Evolutionary conservation across 2,888 invertebrate genomes (phyloP), one percentile per base, ranked within the genome.

Genomic region (Limnephilus lunatus): DNA sequence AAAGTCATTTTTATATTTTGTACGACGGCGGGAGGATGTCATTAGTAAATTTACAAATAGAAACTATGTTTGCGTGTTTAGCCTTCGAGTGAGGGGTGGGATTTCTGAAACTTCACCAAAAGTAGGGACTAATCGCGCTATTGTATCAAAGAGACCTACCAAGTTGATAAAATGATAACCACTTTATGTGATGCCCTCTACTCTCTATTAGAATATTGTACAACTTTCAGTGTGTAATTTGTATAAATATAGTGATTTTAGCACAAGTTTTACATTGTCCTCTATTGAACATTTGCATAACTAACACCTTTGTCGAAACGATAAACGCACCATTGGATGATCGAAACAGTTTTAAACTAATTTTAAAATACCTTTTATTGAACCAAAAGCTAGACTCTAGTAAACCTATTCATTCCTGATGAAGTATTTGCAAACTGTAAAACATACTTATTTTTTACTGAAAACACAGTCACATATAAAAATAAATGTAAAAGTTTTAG

Each of bases 1-100:
- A 85, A 89, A 89, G n/a, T 44, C 85, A 85, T 85, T 90, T 81
- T 85, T 85, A 90, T 90, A 68, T 90, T 91, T 91, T 86, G 32
- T 91, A 86, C 68, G 90, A 82, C 44, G 82, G 86, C 81, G 30
- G 14, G 83, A 19, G 86, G 7, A 35, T 44, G 68, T 86, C 86
- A 44, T 91, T 86, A 81, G 85, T 53, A 30, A 86, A 91, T 86
- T 81, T 80, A 81, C 86, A 91, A 85, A 91, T 86, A 86, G 88
- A 89, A 80, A 89, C 81, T 81, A 89, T 35, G 90, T 81, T 39
- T 81, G 90, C 68, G 85, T 90, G 90, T 90, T 85, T 90, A 90
- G 85, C 35, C 32, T 44, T 44, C 48, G 30, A 81, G 82, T 89
- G 82, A 81, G 88, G 44, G 88, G 81, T 81, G 35, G 68, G 81